A percentile compares a stretch with the other conserved stretches of the same genome.
phyloP scores from a whole-genome alignment of 2,888 invertebrate species.

The Linnaemya vulpina region DNA sequence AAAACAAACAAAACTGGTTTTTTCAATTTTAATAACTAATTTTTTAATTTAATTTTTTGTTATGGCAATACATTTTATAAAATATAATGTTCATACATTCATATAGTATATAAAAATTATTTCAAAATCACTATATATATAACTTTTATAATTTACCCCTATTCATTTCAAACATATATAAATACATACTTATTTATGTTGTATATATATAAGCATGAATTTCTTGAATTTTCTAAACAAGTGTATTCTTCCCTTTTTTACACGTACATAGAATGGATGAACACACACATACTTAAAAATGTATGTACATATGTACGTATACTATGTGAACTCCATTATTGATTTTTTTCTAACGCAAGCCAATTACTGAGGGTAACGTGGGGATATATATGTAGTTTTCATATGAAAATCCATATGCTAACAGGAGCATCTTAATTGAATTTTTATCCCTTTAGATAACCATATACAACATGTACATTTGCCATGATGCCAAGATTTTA shows the following conservation, averaged over 20 bases:
- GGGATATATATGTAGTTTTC: constrained; percentile 3
- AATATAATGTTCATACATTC: no score
- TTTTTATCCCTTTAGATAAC: not conserved
- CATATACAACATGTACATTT: not conserved
- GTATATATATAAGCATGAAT: no score
- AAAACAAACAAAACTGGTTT: no score
- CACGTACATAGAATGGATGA: not conserved
- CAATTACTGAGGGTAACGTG: not conserved
- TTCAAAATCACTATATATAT: no score
- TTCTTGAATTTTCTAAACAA: constrained; percentile 48
- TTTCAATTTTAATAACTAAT: no score
- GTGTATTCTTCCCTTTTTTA: constrained; percentile 5
- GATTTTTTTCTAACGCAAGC: constrained; percentile 40
- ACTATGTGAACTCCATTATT: constrained; percentile 21
- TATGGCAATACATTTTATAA: no score
- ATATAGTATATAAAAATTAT: no score
- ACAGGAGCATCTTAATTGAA: not conserved
- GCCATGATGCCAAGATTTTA: not conserved
- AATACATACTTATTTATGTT: not conserved
- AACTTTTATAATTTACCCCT: no score
- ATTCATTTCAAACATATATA: no score
- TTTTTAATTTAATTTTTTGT: no score
- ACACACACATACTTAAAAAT: no score
- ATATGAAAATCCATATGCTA: not conserved
- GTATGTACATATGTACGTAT: not conserved